Base-by-base conservation (phyloP, 2,797 vertebrate genomes). In the Hydrocynus forskahlii region DNA sequence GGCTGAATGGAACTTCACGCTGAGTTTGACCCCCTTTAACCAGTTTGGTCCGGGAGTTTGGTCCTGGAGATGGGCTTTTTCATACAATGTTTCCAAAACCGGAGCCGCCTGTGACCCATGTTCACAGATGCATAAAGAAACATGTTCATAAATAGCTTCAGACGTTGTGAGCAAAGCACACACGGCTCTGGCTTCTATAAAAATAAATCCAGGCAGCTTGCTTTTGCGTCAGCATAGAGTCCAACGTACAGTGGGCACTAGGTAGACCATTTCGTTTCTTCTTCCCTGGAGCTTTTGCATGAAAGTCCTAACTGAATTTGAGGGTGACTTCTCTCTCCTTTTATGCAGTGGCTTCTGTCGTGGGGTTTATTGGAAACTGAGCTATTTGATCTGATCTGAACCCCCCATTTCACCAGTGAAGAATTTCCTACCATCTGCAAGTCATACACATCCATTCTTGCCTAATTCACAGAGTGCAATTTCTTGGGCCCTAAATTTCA, bases 311-410 rank as follows among this genome's bases (percentile, higher is more conserved):
- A 17, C 48, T 62, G 80, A 81, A 78, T 62, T 54, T 16, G 25
- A 48, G 66, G 71, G 77, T 82, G 81, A 80, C 77, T 76, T 83
- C 85, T 77, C 67, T 38, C 54, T 78, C n/a, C 74, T 74, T 80
- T 83, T 66, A 81, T 68, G 76, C 52, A 74, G 72, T 52, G 45
- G 50, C 63, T 64, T 77, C 75, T 21, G 52, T 67, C 35, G 62
- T 43, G 69, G 3, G 25, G 21, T 70, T 60, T 71, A 70, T 83
- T 77, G 60, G 71, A 76, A 73, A 70, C 17, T 14, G 59, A 52
- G 64, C 25, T 66, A 69, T 83, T 76, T 80, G 85, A 84, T 77
- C 73, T 62, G 67, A 75, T 21, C 45, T 63, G 59, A 8, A 80
- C 29, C 73, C 66, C 80, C 81, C 66, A 52, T 62, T 68, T 73